phyloP scores from a whole-genome alignment of 2,113 vertebrate species.

The Spheniscus mendiculus region DNA sequence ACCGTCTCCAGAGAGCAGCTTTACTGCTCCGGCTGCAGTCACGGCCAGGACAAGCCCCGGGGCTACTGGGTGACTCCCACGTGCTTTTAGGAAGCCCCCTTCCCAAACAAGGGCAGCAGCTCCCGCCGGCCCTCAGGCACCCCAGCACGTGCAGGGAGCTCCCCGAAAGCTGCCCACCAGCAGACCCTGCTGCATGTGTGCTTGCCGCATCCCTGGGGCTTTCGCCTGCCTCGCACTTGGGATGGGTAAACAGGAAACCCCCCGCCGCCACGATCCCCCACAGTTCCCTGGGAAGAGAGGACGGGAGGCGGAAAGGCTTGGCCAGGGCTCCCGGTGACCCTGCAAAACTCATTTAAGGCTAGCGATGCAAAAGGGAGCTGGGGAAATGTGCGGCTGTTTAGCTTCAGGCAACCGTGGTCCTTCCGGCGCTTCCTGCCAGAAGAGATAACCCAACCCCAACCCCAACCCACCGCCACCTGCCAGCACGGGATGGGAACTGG shows the following conservation, averaged over 20 bases:
- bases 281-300: neutral
- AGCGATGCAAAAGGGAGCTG: neutral
- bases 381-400: neutral
- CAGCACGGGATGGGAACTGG: neutral
- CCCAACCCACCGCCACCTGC: neutral
- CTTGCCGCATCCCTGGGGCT: neutral
- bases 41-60: neutral
- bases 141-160: neutral
- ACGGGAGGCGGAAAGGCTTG: neutral
- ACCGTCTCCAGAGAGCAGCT: neutral
- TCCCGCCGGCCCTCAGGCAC: neutral
- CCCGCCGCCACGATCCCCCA: neutral
- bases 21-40: neutral
- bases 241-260: conserved; percentile 37
- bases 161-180: fast-evolving
- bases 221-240: neutral
- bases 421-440: neutral
- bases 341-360: conserved; percentile 31
- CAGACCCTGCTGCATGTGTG: fast-evolving
- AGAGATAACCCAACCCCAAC: neutral
- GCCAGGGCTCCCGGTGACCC: neutral
- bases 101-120: neutral
- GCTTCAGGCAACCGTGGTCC: neutral
- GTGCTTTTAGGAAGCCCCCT: neutral
- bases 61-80: neutral